Percentiles rank a stretch among this genome's conserved stretches.
Evolutionary conservation across 2,797 vertebrate genomes (phyloP).

Genomic region (Sebastes aleutianus): DNA sequence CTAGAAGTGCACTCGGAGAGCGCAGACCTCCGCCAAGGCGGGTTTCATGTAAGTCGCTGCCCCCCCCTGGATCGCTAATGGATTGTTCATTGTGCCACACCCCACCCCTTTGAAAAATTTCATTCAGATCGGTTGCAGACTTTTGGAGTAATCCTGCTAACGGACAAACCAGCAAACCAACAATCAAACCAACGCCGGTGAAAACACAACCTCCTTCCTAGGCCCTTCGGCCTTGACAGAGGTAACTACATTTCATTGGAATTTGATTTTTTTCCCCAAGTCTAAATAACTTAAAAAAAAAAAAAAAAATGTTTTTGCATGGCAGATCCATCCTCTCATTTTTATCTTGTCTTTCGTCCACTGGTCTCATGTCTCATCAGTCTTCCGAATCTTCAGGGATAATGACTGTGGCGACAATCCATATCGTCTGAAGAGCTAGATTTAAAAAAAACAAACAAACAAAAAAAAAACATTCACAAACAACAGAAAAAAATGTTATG

Average conservation of each 20-base stretch:
- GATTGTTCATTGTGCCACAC: no score
- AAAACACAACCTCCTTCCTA: no score
- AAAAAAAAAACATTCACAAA: neutral
- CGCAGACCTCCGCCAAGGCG: no score
- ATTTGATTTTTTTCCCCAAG: neutral
- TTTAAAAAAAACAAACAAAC: neutral
- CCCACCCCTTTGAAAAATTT: no score
- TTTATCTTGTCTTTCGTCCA: neutral
- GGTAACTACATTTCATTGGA: neutral
- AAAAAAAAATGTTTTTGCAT: neutral
- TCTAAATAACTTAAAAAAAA: neutral
- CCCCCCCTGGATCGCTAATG: no score
- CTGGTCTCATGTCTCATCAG: neutral
- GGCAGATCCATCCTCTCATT: neutral
- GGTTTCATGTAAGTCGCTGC: no score
- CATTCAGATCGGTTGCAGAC: no score
- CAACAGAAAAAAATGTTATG: neutral
- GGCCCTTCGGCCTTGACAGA: no score
- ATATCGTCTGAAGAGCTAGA: neutral
- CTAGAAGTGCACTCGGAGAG: no score
- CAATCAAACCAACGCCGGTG: no score
- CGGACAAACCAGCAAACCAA: no score
- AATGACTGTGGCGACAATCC: neutral
- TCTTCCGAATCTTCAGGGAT: neutral
- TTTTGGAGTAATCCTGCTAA: no score